Evolutionary conservation across 1,140 invertebrate species (phyloP), one percentile per base, ranked within the genome.

Genomic region (Saccostrea cuccullata): DNA sequence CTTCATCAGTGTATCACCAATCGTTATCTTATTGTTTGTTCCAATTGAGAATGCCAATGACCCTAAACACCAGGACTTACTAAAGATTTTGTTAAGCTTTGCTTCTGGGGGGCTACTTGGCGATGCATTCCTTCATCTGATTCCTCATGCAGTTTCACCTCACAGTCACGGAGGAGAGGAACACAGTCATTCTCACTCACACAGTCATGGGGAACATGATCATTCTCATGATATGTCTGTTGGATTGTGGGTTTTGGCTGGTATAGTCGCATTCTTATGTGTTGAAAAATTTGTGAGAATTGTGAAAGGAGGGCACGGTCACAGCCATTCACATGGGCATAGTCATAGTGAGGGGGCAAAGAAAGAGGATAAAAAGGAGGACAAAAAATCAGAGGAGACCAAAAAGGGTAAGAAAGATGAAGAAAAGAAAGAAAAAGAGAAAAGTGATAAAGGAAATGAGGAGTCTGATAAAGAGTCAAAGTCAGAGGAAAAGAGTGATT

Each of bases 61-160:
- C 93, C 87, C 60, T 8, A 97, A 97, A 92, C 96, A 98, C 88
- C 89, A 91, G 93, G 97, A 97, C 0, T 95, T 98, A 36, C 95
- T 99, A 15, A 99, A 99, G 95, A 96, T 99, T 64, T 95, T 99
- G 20, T 95, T 99, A 23, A 98, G 97, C 88, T 99, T 99, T 96
- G 98, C 98, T 11, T 98, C 98, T 9, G 98, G 98, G 83, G 98
- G 98, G 88, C 95, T 99, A 15, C 95, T 99, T 2, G 98, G 98
- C 12, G 98, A 99, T 96, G 98, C 98, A 8, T 99, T 99, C 95
- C 95, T 99, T 2, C 98, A 99, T 96, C 95, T 99, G 40, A 99
- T 99, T 93, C 98, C 98, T 58, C 98, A 99, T 96, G 98, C 98
- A 23, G 96, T 98, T 2, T 95, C 96, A 64, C 96, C 97, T 30